Evolutionary conservation across 2,888 invertebrate genomes (phyloP), one percentile per base, ranked within the genome.

Genomic region (Adineta ricciae): DNA sequence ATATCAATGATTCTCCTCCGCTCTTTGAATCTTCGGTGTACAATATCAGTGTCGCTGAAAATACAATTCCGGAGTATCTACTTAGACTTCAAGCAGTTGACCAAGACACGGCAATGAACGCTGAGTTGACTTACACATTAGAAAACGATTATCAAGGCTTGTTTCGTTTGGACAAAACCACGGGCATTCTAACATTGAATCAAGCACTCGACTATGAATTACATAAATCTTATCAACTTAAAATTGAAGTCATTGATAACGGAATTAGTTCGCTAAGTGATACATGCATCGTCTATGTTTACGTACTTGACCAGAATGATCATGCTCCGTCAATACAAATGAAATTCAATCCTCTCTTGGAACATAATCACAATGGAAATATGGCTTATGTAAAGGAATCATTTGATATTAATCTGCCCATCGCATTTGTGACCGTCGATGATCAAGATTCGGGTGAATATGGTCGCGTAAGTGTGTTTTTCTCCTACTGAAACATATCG

Each of bases 301-400:
- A n/a, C n/a, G 78, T 78, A 78, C 38, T 41, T n/a, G 78, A 78
- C n/a, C 78, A 78, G n/a, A 78, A 78, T 78, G 78, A 78, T 78
- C 38, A 78, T 78, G 78, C 78, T 41, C 78, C 78, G 8, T 38
- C 38, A 24, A 78, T 78, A 41, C 41, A 78, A 38, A 78, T 78
- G 78, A 38, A 78, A 41, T 78, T 78, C 41, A 41, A 38, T 78
- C 41, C 38, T 1, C 38, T n/a, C 7, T 41, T 78, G 14, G 38
- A 41, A 38, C 41, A 78, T 78, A 78, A 78, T 41, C 38, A 38
- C 9, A 41, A 78, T 41, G 78, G 78, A 24, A 78, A n/a, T n/a
- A 78, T 78, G 78, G 78, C 78, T n/a, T 78, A 78, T 78, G 41
- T 78, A 78, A 24, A 24, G 2, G 78, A 78, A 78, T 41, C 41